A percentile compares a stretch with the other conserved stretches of the same genome.
phyloP scores from a whole-genome alignment of 2,113 vertebrate genomes.

The Myodes glareolus region DNA sequence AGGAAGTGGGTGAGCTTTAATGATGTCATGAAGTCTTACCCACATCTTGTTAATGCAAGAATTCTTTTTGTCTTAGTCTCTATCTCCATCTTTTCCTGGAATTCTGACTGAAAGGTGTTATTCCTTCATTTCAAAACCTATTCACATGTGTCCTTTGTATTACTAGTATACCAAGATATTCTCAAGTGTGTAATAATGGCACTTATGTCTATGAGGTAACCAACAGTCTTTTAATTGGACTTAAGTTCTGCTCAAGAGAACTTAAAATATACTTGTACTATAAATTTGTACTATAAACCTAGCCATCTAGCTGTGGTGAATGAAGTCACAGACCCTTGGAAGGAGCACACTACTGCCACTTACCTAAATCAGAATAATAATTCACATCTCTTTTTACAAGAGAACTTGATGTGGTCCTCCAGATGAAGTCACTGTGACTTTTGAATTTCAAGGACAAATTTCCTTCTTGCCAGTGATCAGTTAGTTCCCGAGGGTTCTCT shows the following conservation, averaged over 20 bases:
- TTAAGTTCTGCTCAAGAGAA: neutral
- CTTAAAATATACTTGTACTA: too few relatives aligned
- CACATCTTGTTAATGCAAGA: neutral
- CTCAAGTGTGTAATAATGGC: neutral
- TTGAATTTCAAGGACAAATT: neutral
- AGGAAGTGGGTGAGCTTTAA: too few relatives aligned
- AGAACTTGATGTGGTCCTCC: neutral
- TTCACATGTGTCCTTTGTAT: neutral
- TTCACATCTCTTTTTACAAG: neutral
- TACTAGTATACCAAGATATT: neutral
- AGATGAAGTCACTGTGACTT: neutral
- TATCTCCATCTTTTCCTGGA: neutral
- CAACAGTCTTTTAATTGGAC: neutral
- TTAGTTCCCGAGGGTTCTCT: neutral
- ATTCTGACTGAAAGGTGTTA: neutral
- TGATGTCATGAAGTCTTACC: neutral
- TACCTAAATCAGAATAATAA: neutral
- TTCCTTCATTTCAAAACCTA: neutral
- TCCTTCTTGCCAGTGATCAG: neutral
- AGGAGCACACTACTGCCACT: neutral
- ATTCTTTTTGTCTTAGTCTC: neutral
- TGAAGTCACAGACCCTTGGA: neutral
- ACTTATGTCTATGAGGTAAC: neutral
- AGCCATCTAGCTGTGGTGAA: neutral
- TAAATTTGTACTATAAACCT: too few relatives aligned